A percentile compares a stretch with the other conserved stretches of the same genome.
phyloP scores from a whole-genome alignment of 2,113 vertebrate genomes.

The Amblyopsis rosae region DNA sequence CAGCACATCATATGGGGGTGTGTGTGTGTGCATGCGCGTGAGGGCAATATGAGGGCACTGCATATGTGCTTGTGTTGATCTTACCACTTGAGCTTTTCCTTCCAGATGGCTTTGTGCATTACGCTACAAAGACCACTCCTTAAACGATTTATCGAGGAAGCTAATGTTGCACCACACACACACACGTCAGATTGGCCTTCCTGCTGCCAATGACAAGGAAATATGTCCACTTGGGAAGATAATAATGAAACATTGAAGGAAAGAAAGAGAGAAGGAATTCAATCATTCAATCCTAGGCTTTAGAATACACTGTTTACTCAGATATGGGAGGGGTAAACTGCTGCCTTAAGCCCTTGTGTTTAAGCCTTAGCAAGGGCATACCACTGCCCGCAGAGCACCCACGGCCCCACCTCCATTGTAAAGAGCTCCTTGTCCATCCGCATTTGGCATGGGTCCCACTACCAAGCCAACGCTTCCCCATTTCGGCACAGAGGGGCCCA shows the following conservation, averaged over 20 bases:
- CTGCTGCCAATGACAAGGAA: background rate
- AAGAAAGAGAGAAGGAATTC: background rate
- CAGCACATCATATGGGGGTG: constrained; percentile 30
- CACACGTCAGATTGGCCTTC: background rate
- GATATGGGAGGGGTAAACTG: too few relatives aligned
- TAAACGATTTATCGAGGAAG: background rate
- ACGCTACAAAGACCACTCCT: background rate
- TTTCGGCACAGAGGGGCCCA: too few relatives aligned
- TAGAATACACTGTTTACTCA: background rate
- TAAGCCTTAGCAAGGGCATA: constrained; percentile 31
- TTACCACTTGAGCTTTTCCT: constrained; percentile 2
- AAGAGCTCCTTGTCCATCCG: constrained; percentile 40
- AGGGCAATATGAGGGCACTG: constrained; percentile 25
- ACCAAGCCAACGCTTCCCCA: background rate
- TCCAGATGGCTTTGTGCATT: background rate
- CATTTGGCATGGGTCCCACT: constrained; percentile 35
- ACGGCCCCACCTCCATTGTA: constrained; percentile 58
- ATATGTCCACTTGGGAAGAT: background rate
- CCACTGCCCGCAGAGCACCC: constrained; percentile 17
- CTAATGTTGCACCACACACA: too few relatives aligned
- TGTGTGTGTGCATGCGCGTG: background rate
- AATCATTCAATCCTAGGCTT: background rate
- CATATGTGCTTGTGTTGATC: background rate
- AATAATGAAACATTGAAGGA: background rate
- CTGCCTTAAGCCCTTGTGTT: constrained; percentile 21